phyloP scores from a whole-genome alignment of 92 coral and sea anemone genomes.

The Umimayanthus chanpuru region DNA sequence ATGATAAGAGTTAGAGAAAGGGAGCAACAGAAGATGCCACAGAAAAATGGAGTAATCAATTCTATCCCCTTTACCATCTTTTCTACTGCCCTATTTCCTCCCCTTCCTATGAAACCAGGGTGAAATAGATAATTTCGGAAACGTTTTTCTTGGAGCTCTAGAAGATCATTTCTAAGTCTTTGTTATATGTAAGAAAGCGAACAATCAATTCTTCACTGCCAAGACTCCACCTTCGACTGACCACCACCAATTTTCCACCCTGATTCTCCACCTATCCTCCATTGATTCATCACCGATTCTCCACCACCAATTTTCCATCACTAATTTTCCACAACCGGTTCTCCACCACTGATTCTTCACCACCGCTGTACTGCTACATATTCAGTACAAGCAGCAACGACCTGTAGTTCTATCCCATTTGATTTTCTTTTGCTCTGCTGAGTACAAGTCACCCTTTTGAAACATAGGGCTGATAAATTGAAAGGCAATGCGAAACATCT shows the following conservation, averaged over 20 bases:
- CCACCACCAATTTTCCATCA: background rate
- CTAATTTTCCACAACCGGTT: background rate
- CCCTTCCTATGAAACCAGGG: too few relatives aligned
- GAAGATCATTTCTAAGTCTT: background rate
- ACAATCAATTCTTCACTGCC: background rate
- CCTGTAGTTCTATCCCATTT: background rate
- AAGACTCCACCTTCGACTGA: background rate
- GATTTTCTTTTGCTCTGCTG: background rate
- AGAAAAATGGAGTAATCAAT: too few relatives aligned
- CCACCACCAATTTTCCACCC: background rate
- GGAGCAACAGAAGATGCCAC: background rate
- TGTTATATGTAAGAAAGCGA: too few relatives aligned
- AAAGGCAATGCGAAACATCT: background rate
- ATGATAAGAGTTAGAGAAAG: background rate
- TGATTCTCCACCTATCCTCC: background rate
- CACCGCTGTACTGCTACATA: background rate
- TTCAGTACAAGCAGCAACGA: background rate
- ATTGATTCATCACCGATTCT: background rate
- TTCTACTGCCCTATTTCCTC: too few relatives aligned
- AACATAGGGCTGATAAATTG: background rate
- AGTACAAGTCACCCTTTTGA: conserved; percentile 26
- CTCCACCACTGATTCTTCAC: background rate
- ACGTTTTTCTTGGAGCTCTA: too few relatives aligned
- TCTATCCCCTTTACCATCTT: too few relatives aligned
- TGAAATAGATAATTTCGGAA: too few relatives aligned